Conservation (phyloP, 2,888 invertebrate species). For the Hirtodrosophila confusa region DNA sequence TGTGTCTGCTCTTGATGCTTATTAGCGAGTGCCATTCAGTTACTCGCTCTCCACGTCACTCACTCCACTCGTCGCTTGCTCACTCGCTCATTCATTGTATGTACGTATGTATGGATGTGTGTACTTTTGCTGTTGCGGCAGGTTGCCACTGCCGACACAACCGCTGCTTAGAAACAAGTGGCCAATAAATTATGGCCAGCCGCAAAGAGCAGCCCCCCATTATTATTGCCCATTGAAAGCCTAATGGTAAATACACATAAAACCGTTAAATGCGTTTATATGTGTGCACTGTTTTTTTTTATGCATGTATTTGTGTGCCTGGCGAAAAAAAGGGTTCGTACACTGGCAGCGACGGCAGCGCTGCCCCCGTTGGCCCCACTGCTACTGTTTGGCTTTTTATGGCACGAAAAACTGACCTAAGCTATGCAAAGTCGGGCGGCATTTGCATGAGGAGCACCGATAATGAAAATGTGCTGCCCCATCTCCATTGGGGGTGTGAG, state of each 20-base stretch:
- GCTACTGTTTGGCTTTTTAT: conserved; percentile 54
- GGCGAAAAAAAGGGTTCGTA: conserved; percentile 46
- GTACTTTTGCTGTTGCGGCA: conserved; percentile 47
- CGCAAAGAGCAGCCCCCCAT: conserved; percentile 65
- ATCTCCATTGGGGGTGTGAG: conserved; percentile 47
- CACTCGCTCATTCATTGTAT: conserved; percentile 44
- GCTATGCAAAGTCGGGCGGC: conserved; percentile 66
- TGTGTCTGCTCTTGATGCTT: conserved; percentile 78
- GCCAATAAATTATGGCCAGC: conserved; percentile 77
- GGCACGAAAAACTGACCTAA: conserved; percentile 71
- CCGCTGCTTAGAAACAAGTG: conserved; percentile 76
- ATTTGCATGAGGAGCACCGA: conserved; percentile 67
- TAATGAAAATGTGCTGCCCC: conserved; percentile 66
- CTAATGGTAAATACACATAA: conserved; percentile 77
- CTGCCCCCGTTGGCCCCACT: conserved; percentile 11
- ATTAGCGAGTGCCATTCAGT: conserved; percentile 76
- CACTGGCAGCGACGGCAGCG: too few relatives aligned
- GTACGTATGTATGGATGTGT: conserved; percentile 2
- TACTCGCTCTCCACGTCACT: conserved; percentile 25
- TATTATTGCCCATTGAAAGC: conserved; percentile 76
- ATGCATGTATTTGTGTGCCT: conserved; percentile 26
- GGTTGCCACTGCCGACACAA: conserved; percentile 35
- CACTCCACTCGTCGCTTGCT: conserved; percentile 11
- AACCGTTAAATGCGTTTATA: conserved; percentile 60
- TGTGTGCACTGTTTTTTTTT: conserved; percentile 11